Evolutionary conservation across 1,140 invertebrate genomes (phyloP), one percentile per base, ranked within the genome.

Genomic region (Drosophila rhopaloa): DNA sequence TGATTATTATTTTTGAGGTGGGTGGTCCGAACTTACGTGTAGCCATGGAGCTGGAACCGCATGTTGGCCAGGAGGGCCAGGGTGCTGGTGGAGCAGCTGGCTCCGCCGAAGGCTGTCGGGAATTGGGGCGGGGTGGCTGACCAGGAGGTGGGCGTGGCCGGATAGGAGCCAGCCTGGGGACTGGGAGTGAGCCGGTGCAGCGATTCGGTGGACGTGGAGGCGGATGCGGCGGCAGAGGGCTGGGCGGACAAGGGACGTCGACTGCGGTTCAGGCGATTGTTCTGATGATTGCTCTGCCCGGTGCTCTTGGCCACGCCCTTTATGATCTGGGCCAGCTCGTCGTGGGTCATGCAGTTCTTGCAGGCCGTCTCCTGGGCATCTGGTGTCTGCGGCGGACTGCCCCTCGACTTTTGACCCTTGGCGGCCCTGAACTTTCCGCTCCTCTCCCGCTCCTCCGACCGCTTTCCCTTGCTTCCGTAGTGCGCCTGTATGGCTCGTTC

Each of bases 291-390:
- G 8, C 38, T 43, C 53, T 46, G 65, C 29, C 40, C 53, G 27
- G 51, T 68, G 63, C 29, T 54, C 46, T 62, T 58, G 7, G 79
- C 65, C 27, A 71, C 86, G 35, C 82, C 79, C 9, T 57, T 70
- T 6, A 84, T 91, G 37, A 91, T 91, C 51, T 72, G 55, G 13
- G 90, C 85, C 82, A 91, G 54, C 72, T 91, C 90, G 75, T 91
- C 90, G 38, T 83, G 76, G 57, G 61, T 90, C 67, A 91, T 81
- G 58, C 86, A 90, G 38, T 79, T 81, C 71, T 81, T 46, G 61
- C 50, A 53, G 14, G 50, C 32, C 50, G 50, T 16, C 5, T 53
- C 50, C 50, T 16, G 48, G 59, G 29, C 37, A 4, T 43, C 54
- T 1, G 29, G 16, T 1, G 5, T 19, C 6, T 44, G 59, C 11